Percentiles rank a stretch among this genome's conserved stretches.
Evolutionary conservation across 2,888 invertebrate species (phyloP).

Genomic region (Cabera pusaria): DNA sequence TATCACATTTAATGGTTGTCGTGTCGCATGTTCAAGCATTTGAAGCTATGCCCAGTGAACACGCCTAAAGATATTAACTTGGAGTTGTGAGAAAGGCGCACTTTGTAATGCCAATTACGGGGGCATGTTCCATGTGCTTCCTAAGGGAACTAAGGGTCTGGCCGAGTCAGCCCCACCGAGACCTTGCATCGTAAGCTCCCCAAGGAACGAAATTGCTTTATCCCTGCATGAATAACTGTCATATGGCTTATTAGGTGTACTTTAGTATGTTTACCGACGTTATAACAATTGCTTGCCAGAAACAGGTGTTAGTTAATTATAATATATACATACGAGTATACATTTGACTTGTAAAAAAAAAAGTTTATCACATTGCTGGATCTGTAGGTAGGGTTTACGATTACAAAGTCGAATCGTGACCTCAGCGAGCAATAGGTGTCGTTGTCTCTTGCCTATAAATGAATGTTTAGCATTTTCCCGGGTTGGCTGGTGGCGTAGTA

Average conservation of each 20-base stretch:
- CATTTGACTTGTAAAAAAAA: too few relatives aligned
- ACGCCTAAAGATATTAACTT: not conserved
- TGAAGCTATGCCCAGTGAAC: too few relatives aligned
- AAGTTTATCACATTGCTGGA: too few relatives aligned
- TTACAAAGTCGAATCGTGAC: conserved; percentile 19
- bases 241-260: too few relatives aligned
- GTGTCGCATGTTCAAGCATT: too few relatives aligned
- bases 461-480: conserved; percentile 68
- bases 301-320: too few relatives aligned
- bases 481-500: conserved; percentile 40
- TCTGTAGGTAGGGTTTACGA: conserved; percentile 16
- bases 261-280: too few relatives aligned
- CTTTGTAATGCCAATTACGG: conserved; percentile 8
- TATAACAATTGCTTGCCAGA: too few relatives aligned
- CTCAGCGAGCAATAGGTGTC: conserved; percentile 16
- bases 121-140: conserved; percentile 3
- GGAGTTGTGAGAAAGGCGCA: conserved; percentile 1
- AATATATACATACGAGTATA: too few relatives aligned
- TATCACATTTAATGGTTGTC: too few relatives aligned
- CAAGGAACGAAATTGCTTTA: conserved; percentile 1
- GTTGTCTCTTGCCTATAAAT: conserved; percentile 53
- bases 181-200: conserved; percentile 7
- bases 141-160: conserved; percentile 7
- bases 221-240: too few relatives aligned
- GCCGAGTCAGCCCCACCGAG: conserved; percentile 1